Conservation (phyloP, 2,113 vertebrate genomes). For the Catagonus wagneri region DNA sequence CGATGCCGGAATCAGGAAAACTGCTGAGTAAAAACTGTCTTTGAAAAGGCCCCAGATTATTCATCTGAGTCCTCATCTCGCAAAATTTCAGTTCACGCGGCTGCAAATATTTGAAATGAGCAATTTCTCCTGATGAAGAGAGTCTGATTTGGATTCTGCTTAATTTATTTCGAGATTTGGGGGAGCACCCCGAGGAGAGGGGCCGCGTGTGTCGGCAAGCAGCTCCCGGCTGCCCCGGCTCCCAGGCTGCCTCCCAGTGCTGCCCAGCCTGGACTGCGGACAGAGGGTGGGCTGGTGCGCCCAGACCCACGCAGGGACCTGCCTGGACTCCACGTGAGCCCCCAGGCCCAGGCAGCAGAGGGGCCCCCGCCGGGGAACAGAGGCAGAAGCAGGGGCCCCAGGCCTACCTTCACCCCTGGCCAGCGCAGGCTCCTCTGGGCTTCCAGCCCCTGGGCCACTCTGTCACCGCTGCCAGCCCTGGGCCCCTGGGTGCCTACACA, state of each 20-base stretch:
- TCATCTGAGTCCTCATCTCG: slow-evolving; percentile 52
- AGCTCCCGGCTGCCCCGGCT: background rate
- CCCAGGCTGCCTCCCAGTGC: background rate
- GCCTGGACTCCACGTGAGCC: background rate
- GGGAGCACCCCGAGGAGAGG: slow-evolving; percentile 61
- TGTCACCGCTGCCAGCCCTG: background rate
- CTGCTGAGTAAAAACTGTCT: slow-evolving; percentile 60
- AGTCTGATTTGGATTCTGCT: slow-evolving; percentile 78
- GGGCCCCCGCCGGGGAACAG: background rate
- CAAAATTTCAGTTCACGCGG: slow-evolving; percentile 62
- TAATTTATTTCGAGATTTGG: slow-evolving; percentile 66
- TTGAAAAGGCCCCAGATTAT: slow-evolving; percentile 73
- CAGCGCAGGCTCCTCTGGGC: no score
- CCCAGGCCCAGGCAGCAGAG: background rate
- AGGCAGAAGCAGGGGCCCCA: background rate
- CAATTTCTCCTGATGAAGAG: slow-evolving; percentile 78
- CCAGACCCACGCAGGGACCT: background rate
- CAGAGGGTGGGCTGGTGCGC: background rate
- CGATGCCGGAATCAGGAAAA: slow-evolving; percentile 43
- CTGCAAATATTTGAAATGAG: slow-evolving; percentile 80
- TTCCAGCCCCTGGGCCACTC: no score
- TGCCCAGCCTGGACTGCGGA: background rate
- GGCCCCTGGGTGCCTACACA: background rate
- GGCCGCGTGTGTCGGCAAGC: background rate
- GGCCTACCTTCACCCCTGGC: background rate